Evolutionary conservation across 1,140 invertebrate genomes (phyloP).

Genomic region (Drosophila mauritiana): DNA sequence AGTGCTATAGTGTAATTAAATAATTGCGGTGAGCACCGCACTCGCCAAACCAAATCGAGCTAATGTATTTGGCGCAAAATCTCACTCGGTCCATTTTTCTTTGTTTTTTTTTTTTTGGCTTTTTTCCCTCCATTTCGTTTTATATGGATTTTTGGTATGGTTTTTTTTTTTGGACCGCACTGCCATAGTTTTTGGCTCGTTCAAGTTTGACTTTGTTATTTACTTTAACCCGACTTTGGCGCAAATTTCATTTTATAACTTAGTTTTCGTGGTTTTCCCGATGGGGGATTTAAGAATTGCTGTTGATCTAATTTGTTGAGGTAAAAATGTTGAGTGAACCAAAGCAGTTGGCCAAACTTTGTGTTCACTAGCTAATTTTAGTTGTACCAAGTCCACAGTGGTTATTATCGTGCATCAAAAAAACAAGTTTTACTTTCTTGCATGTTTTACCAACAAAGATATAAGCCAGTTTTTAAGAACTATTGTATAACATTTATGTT

Average conservation of each 20-base stretch:
- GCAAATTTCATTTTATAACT: constrained; percentile 74
- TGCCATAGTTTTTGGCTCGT: constrained; percentile 29
- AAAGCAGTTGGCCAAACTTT: constrained; percentile 30
- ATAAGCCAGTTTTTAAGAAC: background rate
- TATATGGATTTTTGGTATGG: constrained; percentile 24
- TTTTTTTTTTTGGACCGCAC: background rate
- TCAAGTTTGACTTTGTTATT: constrained; percentile 44
- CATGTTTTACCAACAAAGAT: background rate
- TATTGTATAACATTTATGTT: background rate
- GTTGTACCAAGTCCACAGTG: background rate
- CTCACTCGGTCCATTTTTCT: constrained; percentile 42
- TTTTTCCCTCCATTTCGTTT: constrained; percentile 27
- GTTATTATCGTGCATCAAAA: constrained; percentile 1
- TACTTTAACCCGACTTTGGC: constrained; percentile 53
- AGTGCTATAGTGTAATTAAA: constrained; percentile 68
- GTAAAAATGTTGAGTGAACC: constrained; percentile 26
- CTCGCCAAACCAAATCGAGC: constrained; percentile 69
- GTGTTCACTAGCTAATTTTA: constrained; percentile 3
- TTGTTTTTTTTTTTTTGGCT: background rate
- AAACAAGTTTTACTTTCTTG: background rate
- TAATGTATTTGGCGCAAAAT: constrained; percentile 68
- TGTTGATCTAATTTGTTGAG: constrained; percentile 37
- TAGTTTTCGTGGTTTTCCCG: constrained; percentile 42
- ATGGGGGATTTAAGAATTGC: constrained; percentile 32
- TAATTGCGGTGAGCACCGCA: constrained; percentile 68